A percentile compares a stretch with the other conserved stretches of the same genome.
These are phyloP conservation scores for Alca torda DNA, from an alignment of 2,797 vertebrate genomes.

Conservation along the genomic window DNA sequence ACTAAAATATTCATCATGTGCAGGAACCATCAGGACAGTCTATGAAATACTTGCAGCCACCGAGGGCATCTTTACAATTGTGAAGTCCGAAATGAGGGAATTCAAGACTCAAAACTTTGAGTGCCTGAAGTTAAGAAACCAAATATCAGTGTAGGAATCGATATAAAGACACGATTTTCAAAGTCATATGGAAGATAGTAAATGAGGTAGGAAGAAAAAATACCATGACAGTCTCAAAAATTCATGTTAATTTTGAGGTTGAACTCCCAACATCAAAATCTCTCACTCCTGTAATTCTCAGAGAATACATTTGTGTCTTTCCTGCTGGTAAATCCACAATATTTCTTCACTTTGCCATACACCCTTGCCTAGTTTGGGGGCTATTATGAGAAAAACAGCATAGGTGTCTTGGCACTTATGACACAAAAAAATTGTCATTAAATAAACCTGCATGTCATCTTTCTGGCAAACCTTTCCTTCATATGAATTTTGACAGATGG, in stretches of 20 bases:
- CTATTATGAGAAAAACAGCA: neutral
- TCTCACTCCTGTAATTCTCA: neutral
- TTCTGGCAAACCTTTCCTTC: neutral
- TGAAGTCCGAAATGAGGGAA: neutral
- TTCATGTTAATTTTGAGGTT: neutral
- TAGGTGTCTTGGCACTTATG: neutral
- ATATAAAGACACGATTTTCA: neutral
- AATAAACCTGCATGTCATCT: neutral
- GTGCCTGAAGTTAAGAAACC: neutral
- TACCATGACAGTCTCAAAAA: neutral
- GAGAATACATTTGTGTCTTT: neutral
- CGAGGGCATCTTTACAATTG: neutral
- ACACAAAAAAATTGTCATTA: neutral
- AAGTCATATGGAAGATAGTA: neutral
- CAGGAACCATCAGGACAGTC: neutral
- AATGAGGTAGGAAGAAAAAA: neutral
- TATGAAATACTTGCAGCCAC: neutral
- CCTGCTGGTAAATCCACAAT: neutral
- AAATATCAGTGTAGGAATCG: neutral
- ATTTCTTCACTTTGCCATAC: neutral
- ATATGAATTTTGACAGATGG: neutral
- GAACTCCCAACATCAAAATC: neutral
- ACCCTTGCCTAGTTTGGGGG: neutral
- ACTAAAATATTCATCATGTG: neutral
- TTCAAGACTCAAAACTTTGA: neutral